Evolutionary conservation across 2,797 vertebrate species (phyloP).

Genomic region (Eulemur rubriventer): DNA sequence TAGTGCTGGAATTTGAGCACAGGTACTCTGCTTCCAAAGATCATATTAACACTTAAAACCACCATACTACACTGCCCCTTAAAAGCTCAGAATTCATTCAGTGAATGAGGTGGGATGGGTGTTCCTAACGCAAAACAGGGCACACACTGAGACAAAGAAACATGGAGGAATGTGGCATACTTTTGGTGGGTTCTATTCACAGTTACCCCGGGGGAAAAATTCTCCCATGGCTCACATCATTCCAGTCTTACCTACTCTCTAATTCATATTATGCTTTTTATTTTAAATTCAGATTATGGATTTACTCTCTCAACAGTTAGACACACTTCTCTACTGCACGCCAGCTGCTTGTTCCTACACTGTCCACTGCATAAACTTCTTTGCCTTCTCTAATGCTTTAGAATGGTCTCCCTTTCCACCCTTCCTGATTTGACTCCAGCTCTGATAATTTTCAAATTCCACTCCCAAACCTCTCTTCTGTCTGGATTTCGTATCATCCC

Average conservation of each 20-base stretch:
- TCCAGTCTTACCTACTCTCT: background rate
- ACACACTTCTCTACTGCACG: background rate
- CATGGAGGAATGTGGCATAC: background rate
- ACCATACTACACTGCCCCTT: background rate
- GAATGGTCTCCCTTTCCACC: background rate
- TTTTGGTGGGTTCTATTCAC: background rate
- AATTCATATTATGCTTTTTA: background rate
- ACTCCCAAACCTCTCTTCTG: background rate
- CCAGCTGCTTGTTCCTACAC: background rate
- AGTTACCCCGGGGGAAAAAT: too few species aligned
- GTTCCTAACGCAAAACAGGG: background rate
- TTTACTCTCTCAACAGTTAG: background rate
- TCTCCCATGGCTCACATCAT: background rate
- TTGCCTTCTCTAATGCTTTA: background rate
- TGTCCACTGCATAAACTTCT: background rate
- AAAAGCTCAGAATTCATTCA: background rate
- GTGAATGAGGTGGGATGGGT: background rate
- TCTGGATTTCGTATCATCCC: background rate
- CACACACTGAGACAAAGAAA: background rate
- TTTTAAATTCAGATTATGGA: background rate
- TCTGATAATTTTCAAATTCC: background rate
- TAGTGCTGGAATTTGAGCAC: background rate
- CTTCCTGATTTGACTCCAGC: background rate
- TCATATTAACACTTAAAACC: background rate
- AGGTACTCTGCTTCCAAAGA: background rate